phyloP scores from a whole-genome alignment of 2,113 vertebrate species.

The Mesoclemmys tuberculata region DNA sequence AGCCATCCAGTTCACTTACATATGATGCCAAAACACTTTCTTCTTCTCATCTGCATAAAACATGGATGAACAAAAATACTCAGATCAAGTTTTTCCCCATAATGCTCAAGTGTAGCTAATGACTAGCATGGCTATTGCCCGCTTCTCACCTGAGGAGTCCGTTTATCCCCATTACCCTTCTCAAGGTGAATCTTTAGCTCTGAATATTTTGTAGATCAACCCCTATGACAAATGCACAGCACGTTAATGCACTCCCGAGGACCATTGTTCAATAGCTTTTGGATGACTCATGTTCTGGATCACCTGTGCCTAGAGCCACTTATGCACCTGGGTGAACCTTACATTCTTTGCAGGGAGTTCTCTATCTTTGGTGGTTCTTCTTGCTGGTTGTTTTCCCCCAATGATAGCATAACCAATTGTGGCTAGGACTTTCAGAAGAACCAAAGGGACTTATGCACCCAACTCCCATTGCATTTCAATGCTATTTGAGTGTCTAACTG shows the following conservation, averaged over 20 bases:
- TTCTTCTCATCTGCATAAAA: background rate
- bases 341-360: background rate
- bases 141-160: background rate
- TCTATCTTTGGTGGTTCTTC: background rate
- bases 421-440: background rate
- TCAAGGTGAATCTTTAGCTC: background rate
- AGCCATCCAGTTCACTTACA: background rate
- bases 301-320: background rate
- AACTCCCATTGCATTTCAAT: background rate
- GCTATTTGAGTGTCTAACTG: background rate
- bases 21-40: background rate
- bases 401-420: background rate
- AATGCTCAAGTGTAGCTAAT: background rate
- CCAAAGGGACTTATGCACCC: background rate
- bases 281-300: background rate
- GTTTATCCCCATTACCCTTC: background rate
- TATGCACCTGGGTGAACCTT: background rate
- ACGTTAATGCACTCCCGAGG: background rate
- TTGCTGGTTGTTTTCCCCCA: background rate
- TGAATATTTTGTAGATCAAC: background rate
- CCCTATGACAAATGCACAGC: background rate
- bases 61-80: background rate
- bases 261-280: background rate
- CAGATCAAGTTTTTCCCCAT: background rate
- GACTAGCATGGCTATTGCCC: background rate